Evolutionary conservation across 2,888 invertebrate species (phyloP).

Genomic region (Branchellion lobata): DNA sequence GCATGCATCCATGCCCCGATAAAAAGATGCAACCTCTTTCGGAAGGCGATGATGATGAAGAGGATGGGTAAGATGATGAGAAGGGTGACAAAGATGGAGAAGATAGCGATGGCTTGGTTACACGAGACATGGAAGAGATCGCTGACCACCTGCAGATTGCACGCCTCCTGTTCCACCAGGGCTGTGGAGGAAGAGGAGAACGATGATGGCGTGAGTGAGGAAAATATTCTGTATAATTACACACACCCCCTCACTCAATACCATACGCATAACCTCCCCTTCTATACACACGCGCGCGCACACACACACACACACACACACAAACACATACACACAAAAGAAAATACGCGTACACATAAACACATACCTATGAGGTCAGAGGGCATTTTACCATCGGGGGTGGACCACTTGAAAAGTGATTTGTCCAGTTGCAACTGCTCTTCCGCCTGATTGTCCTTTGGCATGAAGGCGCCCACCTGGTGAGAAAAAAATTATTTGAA

Average conservation of each 20-base stretch:
- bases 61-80: background rate
- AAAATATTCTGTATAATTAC: too few species aligned
- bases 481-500: too few species aligned
- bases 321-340: slow-evolving; percentile 15
- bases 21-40: background rate
- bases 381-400: background rate
- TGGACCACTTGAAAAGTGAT: background rate
- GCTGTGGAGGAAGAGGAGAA: too few species aligned
- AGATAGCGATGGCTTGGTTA: slow-evolving; percentile 5
- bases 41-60: background rate
- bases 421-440: background rate
- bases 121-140: slow-evolving; percentile 9
- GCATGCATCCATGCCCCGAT: background rate
- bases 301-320: slow-evolving; percentile 31
- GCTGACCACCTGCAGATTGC: background rate
- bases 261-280: background rate
- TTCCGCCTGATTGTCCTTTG: background rate
- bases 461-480: background rate
- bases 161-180: background rate
- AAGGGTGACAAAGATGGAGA: background rate
- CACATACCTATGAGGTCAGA: background rate
- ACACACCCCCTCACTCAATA: background rate
- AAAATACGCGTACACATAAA: slow-evolving; percentile 4
- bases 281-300: slow-evolving; percentile 17
- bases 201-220: too few species aligned